Evolutionary conservation across 2,888 invertebrate species (phyloP), one percentile per base, ranked within the genome.

Genomic region (Eubasilissa splendida): DNA sequence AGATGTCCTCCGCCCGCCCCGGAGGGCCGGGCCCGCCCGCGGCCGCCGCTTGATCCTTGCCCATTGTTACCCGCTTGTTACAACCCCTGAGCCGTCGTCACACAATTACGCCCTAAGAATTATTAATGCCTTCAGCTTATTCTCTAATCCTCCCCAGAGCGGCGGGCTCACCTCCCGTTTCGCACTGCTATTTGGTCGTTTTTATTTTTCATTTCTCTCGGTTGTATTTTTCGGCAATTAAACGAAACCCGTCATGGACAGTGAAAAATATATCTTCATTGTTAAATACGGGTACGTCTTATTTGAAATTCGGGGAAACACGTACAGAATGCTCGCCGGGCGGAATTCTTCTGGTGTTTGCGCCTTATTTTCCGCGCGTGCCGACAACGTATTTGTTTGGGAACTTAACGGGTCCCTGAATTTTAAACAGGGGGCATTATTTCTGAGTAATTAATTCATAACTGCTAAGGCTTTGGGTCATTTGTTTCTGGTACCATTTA

Each of bases 71-170:
- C 52, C 70, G 50, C 70, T 70, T 50, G 66, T 42, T 52, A 68
- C 50, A 68, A n/a, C 50, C 68, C 70, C 11, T 33, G 54, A 42
- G 33, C 76, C 78, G 81, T 81, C 77, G 59, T 58, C 78, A 54
- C 70, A 71, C 74, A 81, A 78, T 77, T 81, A 81, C 77, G 73
- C 81, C 54, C 68, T 75, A 81, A 81, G 81, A 81, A 81, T 81
- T 78, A 81, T 81, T 74, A 81, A 81, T 81, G 77, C 75, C 74
- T 52, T 50, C 52, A 59, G 76, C 77, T 76, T 63, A 76, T 14
- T 76, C 76, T 60, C 63, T 76, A 63, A 76, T 76, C 76, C 14
- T 12, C 53, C 31, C 52, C 54, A 66, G 54, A 65, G 52, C 31
- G 53, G 31, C 5, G 54, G 31, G 65, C 54, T 76, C 31, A 65